phyloP scores from a whole-genome alignment of 1,140 invertebrate genomes.

The Chionoecetes opilio region DNA sequence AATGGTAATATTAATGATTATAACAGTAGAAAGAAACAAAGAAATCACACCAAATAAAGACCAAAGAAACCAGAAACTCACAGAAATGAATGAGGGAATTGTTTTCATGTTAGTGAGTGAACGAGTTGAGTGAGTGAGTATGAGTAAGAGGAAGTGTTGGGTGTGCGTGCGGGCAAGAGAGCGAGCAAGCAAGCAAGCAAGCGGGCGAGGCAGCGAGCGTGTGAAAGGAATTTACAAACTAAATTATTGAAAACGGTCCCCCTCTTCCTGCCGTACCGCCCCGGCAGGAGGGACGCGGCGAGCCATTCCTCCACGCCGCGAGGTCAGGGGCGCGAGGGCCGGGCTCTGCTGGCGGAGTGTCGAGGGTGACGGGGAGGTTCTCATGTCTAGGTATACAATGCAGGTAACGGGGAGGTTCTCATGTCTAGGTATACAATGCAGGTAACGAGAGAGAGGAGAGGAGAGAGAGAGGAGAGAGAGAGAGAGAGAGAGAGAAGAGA shows the following conservation, averaged over 20 bases:
- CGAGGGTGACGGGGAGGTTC: not conserved
- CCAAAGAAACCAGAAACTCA: not conserved
- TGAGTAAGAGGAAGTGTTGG: not conserved
- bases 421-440: no score
- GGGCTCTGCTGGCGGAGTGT: not conserved
- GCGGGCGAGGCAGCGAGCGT: not conserved
- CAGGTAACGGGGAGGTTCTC: not conserved
- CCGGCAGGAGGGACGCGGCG: not conserved
- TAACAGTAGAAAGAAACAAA: no score
- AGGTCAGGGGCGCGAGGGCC: not conserved
- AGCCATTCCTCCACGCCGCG: not conserved
- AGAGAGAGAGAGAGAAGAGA: no score
- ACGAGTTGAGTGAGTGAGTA: not conserved
- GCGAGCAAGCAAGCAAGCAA: not conserved
- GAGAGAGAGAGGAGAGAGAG: no score
- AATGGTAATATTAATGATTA: not conserved
- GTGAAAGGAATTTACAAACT: slow-evolving; percentile 30
- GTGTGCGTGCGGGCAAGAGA: not conserved
- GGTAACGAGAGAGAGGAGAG: no score
- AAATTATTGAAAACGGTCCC: not conserved
- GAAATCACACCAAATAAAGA: no score
- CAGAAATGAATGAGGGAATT: not conserved
- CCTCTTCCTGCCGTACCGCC: not conserved
- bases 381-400: no score
- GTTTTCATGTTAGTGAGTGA: not conserved